phyloP scores from a whole-genome alignment of 1,140 invertebrate species.

The Cydia splendana region DNA sequence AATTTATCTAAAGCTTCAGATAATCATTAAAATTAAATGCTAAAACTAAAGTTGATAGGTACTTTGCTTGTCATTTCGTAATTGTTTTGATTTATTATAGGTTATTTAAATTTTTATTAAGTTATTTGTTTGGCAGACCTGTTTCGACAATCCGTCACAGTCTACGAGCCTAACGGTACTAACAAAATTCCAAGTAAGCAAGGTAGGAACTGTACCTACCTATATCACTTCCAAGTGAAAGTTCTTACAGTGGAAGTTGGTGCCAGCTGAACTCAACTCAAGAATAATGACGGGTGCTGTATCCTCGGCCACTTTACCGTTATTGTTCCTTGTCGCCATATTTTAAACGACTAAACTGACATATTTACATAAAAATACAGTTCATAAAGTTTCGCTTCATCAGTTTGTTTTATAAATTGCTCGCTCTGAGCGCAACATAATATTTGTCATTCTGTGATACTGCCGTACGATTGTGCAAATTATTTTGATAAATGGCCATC shows the following conservation, averaged over 20 bases:
- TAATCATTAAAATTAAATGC: background rate
- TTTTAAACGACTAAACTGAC: conserved; percentile 40
- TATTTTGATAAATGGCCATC: conserved; percentile 25
- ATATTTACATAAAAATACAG: conserved; percentile 25
- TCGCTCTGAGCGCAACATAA: conserved; percentile 10
- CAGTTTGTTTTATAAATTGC: conserved; percentile 23
- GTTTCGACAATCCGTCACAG: background rate
- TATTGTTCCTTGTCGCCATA: conserved; percentile 41
- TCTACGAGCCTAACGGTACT: background rate
- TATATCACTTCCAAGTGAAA: conserved; percentile 13
- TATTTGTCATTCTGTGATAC: conserved; percentile 19
- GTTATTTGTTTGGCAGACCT: conserved; percentile 25
- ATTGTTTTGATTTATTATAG: conserved; percentile 1
- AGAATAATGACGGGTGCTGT: conserved; percentile 36
- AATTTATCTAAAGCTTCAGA: background rate
- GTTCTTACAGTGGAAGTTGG: conserved; percentile 22
- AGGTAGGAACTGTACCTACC: background rate
- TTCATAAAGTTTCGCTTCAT: conserved; percentile 31
- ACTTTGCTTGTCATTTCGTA: background rate
- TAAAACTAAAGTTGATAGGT: background rate
- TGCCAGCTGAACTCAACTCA: conserved; percentile 36
- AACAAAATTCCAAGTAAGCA: background rate
- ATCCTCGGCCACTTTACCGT: background rate
- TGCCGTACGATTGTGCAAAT: conserved; percentile 2
- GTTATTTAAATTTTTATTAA: too few species aligned